Evolutionary conservation across 2,888 invertebrate genomes (phyloP).

Genomic region (Perizoma flavofasciatum): DNA sequence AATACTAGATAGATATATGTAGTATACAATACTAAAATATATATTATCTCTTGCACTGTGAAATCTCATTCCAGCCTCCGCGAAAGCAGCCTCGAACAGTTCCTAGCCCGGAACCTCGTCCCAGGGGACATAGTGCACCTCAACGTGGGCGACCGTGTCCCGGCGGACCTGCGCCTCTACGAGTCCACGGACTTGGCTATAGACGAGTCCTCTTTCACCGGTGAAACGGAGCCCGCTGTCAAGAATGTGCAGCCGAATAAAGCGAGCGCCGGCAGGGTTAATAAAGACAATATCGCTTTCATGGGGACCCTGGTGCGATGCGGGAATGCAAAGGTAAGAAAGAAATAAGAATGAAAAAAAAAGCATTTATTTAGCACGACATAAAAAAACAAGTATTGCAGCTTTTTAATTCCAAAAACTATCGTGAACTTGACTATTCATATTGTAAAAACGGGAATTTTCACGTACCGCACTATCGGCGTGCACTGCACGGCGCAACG

Average conservation of each 20-base stretch:
- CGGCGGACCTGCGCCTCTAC: slow-evolving; percentile 97
- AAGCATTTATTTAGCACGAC: too few relatives aligned
- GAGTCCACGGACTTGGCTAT: slow-evolving; percentile 96
- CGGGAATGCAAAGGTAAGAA: slow-evolving; percentile 94
- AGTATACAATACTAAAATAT: too few relatives aligned
- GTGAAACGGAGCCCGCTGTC: slow-evolving; percentile 97
- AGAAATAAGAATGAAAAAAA: background rate
- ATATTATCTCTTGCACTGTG: too few relatives aligned
- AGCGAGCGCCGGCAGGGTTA: slow-evolving; percentile 86
- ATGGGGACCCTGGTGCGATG: slow-evolving; percentile 99
- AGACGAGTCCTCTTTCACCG: slow-evolving; percentile 99
- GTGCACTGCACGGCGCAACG: too few relatives aligned
- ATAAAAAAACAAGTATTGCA: too few relatives aligned
- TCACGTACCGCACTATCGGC: too few relatives aligned
- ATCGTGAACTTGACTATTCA: too few relatives aligned
- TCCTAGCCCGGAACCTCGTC: slow-evolving; percentile 97
- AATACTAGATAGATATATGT: too few relatives aligned
- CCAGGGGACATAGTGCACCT: slow-evolving; percentile 98
- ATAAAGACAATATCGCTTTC: slow-evolving; percentile 95
- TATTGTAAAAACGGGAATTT: too few relatives aligned
- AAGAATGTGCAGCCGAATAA: slow-evolving; percentile 88
- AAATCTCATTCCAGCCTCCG: slow-evolving; percentile 86
- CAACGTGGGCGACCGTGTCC: slow-evolving; percentile 97
- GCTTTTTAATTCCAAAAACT: too few relatives aligned
- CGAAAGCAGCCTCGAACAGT: slow-evolving; percentile 93